Percentiles rank a stretch among this genome's conserved stretches.
These are phyloP conservation scores for Cataglyphis albicans DNA, from an alignment of 2,888 invertebrate genomes.

Conservation along the genomic window DNA sequence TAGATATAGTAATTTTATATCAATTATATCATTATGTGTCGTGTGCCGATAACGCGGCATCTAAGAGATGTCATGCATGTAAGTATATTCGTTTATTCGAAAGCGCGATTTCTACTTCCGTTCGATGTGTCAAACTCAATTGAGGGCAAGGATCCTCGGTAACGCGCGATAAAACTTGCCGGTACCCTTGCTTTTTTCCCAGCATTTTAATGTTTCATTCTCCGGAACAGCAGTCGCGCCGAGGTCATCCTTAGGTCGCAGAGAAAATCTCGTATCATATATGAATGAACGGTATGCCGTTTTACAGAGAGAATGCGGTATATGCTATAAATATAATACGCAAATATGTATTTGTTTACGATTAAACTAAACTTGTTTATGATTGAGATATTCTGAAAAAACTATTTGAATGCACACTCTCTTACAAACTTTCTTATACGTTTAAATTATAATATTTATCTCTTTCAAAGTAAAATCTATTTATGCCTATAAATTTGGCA, in stretches of 20 bases:
- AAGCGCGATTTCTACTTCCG: conserved; percentile 36
- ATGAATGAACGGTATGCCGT: neutral
- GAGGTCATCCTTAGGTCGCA: conserved; percentile 29
- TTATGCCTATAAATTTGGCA: neutral
- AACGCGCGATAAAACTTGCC: conserved; percentile 20
- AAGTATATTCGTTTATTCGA: neutral
- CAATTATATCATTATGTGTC: neutral
- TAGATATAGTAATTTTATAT: conserved; percentile 12
- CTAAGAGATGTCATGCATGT: neutral
- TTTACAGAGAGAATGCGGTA: neutral
- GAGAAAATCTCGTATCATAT: conserved; percentile 41
- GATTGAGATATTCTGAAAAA: neutral
- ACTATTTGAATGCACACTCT: neutral
- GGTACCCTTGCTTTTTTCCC: conserved; percentile 25
- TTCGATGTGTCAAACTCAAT: conserved; percentile 39
- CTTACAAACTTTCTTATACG: neutral
- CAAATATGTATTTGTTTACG: neutral
- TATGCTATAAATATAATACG: neutral
- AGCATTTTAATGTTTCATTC: conserved; percentile 34
- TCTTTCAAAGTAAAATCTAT: neutral
- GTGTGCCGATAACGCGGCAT: neutral
- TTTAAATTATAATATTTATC: neutral
- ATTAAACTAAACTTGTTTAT: neutral
- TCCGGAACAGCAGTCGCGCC: neutral
- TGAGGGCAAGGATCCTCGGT: conserved; percentile 59